Percentiles rank a stretch among this genome's conserved stretches.
Conservation (phyloP, 2,888 invertebrate species). For the Diogma glabrata region DNA sequence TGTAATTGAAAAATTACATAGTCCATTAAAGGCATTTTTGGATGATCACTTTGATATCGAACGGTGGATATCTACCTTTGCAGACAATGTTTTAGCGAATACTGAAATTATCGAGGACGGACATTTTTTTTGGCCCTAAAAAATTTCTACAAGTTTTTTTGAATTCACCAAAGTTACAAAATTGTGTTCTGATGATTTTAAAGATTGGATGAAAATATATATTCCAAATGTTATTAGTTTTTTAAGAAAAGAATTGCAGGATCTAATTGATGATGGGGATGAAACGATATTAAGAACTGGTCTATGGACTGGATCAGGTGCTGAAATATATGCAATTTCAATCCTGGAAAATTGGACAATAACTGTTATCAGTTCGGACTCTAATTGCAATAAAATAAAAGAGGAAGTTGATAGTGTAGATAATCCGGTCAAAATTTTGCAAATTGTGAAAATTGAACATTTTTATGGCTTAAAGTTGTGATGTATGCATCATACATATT, state of each 20-base stretch:
- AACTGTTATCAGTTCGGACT: not conserved
- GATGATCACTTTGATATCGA: not conserved
- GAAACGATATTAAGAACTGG: not conserved
- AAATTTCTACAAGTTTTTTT: conserved; percentile 5
- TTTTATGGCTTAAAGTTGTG: too few species aligned
- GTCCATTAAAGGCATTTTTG: conserved; percentile 6
- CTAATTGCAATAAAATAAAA: too few species aligned
- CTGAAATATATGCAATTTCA: not conserved
- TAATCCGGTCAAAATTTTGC: too few species aligned
- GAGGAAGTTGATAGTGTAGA: too few species aligned
- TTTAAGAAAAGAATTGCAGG: conserved; percentile 2
- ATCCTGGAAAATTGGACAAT: conserved; percentile 4
- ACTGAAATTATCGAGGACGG: not conserved
- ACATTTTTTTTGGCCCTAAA: conserved; percentile 4
- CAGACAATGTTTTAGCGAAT: not conserved
- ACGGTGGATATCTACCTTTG: not conserved
- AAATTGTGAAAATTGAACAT: too few species aligned
- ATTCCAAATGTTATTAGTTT: not conserved
- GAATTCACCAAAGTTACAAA: conserved; percentile 1
- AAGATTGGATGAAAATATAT: conserved; percentile 7
- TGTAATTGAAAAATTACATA: conserved; percentile 9
- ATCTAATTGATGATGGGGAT: conserved; percentile 5
- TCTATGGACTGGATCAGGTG: not conserved
- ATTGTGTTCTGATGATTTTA: conserved; percentile 4
- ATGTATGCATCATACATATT: too few species aligned